These are phyloP conservation scores for Meleagris gallopavo DNA, from an alignment of 2,113 vertebrate genomes.

Conservation along the genomic window DNA sequence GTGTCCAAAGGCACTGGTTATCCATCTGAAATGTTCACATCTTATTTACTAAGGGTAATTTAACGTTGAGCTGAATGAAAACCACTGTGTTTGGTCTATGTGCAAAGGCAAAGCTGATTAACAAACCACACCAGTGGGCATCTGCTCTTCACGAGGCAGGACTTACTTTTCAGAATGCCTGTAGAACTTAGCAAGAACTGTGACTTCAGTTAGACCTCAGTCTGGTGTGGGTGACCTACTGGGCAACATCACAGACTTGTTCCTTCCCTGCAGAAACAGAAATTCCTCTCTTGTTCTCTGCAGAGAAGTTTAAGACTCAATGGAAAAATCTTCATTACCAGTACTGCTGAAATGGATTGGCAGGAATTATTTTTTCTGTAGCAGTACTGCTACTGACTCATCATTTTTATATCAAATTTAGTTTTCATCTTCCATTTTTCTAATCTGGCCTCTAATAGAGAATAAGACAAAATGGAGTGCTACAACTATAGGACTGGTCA, in stretches of 20 bases:
- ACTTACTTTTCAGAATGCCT: neutral
- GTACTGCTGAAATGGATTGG: neutral
- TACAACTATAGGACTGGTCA: neutral
- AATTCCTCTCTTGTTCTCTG: neutral
- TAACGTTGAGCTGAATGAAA: neutral
- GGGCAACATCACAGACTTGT: neutral
- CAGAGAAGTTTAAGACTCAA: neutral
- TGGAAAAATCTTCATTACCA: neutral
- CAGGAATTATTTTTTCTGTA: neutral
- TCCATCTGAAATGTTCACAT: neutral
- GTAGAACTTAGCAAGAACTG: neutral
- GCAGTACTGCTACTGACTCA: neutral
- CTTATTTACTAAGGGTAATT: conserved; percentile 20
- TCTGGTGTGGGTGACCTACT: neutral
- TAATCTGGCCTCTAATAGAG: neutral
- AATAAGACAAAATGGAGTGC: neutral
- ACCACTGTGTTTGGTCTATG: accelerated
- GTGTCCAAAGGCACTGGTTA: neutral
- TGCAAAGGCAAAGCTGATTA: neutral
- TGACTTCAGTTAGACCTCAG: neutral
- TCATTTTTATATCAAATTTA: neutral
- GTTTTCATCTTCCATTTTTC: neutral
- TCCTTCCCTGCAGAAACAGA: neutral
- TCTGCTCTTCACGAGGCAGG: accelerated
- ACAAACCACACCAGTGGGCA: neutral